phyloP scores from a whole-genome alignment of 64 coral and sea anemone species.

The Stylophora pistillata region DNA sequence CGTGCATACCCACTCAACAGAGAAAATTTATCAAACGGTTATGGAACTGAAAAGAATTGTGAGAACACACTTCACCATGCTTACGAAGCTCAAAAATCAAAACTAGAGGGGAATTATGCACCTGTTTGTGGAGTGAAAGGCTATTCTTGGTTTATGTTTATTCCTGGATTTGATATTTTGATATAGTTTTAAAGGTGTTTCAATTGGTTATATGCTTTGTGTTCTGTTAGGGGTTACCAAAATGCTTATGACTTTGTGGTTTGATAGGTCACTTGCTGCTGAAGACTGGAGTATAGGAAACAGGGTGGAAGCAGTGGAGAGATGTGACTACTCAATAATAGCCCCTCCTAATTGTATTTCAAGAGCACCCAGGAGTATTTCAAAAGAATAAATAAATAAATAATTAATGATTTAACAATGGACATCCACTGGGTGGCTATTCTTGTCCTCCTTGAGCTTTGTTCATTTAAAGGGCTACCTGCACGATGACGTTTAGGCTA shows the following conservation, averaged over 20 bases:
- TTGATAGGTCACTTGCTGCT: conserved; percentile 6
- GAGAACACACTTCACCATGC: conserved; percentile 6
- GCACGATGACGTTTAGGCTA: too few species aligned
- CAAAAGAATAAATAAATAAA: too few species aligned
- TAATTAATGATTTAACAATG: too few species aligned
- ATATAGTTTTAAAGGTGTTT: conserved; percentile 31
- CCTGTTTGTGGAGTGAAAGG: conserved; percentile 47
- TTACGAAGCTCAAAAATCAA: not conserved
- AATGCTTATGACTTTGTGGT: conserved; percentile 51
- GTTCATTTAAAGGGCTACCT: too few species aligned
- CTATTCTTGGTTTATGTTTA: conserved; percentile 11
- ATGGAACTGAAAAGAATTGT: conserved; percentile 1
- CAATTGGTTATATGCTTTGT: conserved; percentile 55
- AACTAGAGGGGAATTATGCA: conserved; percentile 32
- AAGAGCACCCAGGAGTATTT: conserved; percentile 33
- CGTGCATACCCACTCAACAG: conserved; percentile 29
- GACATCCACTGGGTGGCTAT: too few species aligned
- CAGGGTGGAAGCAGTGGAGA: conserved; percentile 36
- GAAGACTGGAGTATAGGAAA: conserved; percentile 33
- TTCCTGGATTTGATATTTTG: conserved; percentile 47
- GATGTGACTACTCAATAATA: conserved; percentile 20
- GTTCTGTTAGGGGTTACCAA: conserved; percentile 53
- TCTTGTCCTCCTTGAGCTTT: too few species aligned
- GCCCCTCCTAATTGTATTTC: conserved; percentile 42
- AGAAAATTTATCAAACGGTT: not conserved